A percentile compares a stretch with the other conserved stretches of the same genome.
Conservation (phyloP, 2,888 invertebrate genomes). For the Andrena fulva region DNA sequence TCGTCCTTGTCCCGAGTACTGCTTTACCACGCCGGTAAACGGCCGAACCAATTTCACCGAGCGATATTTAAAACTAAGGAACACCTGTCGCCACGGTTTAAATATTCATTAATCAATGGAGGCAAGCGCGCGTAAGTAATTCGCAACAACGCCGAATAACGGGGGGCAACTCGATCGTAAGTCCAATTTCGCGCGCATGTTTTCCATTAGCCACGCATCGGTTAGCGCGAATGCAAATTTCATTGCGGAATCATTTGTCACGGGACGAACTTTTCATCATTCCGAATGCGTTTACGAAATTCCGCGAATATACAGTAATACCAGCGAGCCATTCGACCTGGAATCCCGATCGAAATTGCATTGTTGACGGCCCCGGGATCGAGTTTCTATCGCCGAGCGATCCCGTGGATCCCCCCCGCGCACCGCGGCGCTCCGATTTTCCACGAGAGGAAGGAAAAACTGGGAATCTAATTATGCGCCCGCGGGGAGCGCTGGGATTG, state of each 20-base stretch:
- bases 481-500: conserved; percentile 3
- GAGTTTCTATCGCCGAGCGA: background rate
- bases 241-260: conserved; percentile 49
- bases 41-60: background rate
- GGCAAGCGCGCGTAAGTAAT: conserved; percentile 36
- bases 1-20: background rate
- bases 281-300: conserved; percentile 36
- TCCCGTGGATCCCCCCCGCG: background rate
- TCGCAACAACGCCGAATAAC: conserved; percentile 20
- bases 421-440: background rate
- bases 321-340: conserved; percentile 1
- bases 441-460: background rate
- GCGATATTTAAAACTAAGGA: background rate
- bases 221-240: conserved; percentile 55
- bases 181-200: conserved; percentile 47
- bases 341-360: conserved; percentile 38
- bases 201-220: conserved; percentile 50
- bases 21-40: background rate
- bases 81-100: background rate
- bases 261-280: conserved; percentile 55
- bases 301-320: background rate
- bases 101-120: conserved; percentile 23
- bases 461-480: conserved; percentile 25
- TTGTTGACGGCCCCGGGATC: conserved; percentile 33
- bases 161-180: conserved; percentile 41